Percentiles rank a stretch among this genome's conserved stretches.
Conservation (phyloP, 2,113 vertebrate species). For the Tragelaphus strepsiceros region DNA sequence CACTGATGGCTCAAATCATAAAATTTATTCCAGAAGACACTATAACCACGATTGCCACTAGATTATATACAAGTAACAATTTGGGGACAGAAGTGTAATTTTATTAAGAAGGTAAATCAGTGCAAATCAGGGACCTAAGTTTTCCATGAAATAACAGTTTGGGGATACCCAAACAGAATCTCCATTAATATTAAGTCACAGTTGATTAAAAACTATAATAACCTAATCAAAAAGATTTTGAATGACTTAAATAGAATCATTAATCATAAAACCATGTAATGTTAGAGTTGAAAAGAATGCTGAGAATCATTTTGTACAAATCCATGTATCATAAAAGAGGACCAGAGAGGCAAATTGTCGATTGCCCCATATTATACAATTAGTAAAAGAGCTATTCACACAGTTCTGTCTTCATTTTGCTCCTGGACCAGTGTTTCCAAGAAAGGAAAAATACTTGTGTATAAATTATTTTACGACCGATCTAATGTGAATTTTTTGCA, state of each 20-base stretch:
- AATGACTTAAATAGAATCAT: background rate
- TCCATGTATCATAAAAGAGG: background rate
- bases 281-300: background rate
- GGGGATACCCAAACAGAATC: background rate
- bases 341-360: background rate
- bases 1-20: background rate
- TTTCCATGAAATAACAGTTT: background rate
- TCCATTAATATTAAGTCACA: background rate
- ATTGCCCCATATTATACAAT: background rate
- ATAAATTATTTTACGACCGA: background rate
- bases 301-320: background rate
- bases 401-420: background rate
- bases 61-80: background rate
- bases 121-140: background rate
- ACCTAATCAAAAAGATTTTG: background rate
- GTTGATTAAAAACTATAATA: background rate
- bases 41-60: background rate
- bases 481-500: background rate
- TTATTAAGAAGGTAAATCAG: background rate
- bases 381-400: background rate
- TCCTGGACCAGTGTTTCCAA: background rate
- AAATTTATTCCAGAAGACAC: slow-evolving; percentile 12
- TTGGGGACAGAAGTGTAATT: background rate
- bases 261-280: background rate
- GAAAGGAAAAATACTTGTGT: background rate